Conservation (phyloP, 2,888 invertebrate genomes). For the Nomada fabriciana region DNA sequence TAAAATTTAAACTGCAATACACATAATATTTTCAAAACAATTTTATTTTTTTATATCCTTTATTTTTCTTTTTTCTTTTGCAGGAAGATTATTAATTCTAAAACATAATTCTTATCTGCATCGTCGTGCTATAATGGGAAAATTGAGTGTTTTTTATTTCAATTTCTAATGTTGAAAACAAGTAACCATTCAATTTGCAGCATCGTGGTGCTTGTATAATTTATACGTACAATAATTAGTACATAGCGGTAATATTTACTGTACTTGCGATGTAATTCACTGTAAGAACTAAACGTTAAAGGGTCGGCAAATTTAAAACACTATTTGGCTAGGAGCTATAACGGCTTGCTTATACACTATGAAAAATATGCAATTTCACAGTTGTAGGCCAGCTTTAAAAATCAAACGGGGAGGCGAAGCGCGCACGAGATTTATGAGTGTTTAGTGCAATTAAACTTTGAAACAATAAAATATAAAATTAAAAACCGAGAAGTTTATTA, state of each 20-base stretch:
- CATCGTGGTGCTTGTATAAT: neutral
- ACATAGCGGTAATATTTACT: slow-evolving; percentile 20
- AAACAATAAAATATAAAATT: too few species aligned
- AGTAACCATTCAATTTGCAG: neutral
- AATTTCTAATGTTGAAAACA: neutral
- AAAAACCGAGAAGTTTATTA: too few species aligned
- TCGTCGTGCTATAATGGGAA: neutral
- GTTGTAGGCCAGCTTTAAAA: neutral
- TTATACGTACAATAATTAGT: slow-evolving; percentile 5
- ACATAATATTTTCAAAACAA: too few species aligned
- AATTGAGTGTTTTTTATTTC: too few species aligned
- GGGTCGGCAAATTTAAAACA: slow-evolving; percentile 9
- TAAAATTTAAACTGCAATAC: neutral
- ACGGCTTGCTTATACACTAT: neutral
- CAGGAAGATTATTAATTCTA: too few species aligned
- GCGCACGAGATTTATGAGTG: neutral
- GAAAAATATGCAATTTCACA: slow-evolving; percentile 8
- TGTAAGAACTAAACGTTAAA: neutral
- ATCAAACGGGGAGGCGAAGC: neutral
- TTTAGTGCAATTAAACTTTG: neutral
- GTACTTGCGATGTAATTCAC: neutral
- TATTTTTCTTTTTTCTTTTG: too few species aligned
- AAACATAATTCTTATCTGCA: too few species aligned
- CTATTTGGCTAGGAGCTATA: slow-evolving; percentile 8
- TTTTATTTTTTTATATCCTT: too few species aligned